Evolutionary conservation across 2,888 invertebrate genomes (phyloP).

Genomic region (Enoplolaimus lenunculus): DNA sequence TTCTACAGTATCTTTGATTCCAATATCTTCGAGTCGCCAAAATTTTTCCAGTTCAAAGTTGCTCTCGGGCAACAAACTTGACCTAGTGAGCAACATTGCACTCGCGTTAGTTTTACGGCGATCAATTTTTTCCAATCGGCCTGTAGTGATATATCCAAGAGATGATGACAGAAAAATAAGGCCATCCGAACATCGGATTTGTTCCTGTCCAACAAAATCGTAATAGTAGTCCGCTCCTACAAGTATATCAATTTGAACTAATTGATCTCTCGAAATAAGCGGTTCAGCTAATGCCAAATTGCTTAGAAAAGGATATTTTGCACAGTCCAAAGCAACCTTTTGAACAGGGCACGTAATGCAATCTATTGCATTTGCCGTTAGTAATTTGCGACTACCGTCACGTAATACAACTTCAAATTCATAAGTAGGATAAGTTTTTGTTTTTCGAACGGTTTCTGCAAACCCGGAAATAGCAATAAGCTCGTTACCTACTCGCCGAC

Average conservation of each 20-base stretch:
- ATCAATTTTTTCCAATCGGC: background rate
- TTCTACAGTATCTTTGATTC: slow-evolving; percentile 1
- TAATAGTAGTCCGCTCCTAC: slow-evolving; percentile 7
- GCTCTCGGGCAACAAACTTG: too few species aligned
- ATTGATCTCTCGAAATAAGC: background rate
- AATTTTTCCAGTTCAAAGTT: slow-evolving; percentile 17
- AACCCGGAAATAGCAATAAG: background rate
- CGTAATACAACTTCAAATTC: slow-evolving; percentile 2
- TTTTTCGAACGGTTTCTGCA: background rate
- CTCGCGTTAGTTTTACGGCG: too few species aligned
- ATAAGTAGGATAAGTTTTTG: background rate
- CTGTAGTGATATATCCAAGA: slow-evolving; percentile 8
- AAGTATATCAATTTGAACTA: slow-evolving; percentile 4
- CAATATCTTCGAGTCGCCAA: slow-evolving; percentile 15
- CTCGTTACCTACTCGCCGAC: background rate
- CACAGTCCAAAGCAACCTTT: background rate
- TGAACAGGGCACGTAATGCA: background rate
- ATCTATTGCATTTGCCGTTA: background rate
- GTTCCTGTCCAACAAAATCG: background rate
- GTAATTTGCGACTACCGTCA: background rate
- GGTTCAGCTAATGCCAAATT: background rate
- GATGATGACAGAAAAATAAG: slow-evolving; percentile 5
- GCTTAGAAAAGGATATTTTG: background rate
- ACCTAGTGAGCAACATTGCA: slow-evolving; percentile 9
- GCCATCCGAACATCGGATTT: slow-evolving; percentile 9